Base-by-base conservation (phyloP, 2,888 invertebrate genomes). In the Drosophila incognita region DNA sequence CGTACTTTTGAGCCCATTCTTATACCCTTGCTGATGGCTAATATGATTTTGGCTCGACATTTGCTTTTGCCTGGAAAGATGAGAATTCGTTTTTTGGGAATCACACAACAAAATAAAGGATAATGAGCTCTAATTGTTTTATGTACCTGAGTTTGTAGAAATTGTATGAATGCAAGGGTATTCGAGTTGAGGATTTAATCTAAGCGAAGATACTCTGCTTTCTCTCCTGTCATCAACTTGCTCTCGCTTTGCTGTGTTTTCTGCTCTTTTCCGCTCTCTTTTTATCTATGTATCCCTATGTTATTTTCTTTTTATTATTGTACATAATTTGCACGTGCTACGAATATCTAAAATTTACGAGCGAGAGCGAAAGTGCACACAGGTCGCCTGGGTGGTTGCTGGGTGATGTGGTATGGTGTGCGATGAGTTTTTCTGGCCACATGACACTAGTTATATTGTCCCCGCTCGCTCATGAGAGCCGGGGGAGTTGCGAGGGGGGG, bases 281-380 rank as follows among this genome's bases (percentile, higher is more conserved):
- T 51, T n/a, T 63, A 38, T 35, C 3, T 52, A 29, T 52, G 29
- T 36, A 38, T 27, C 38, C 56, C 33, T 42, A 35, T 51, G 36
- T 56, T 63, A 33, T 71, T 64, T 65, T 79, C 52, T 63, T 76
- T 79, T 68, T 84, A 81, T 77, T 87, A 75, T 87, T 83, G 87
- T 87, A 89, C 90, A 88, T 87, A 86, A 87, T 90, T 83, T 86
- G 90, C 89, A 90, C 89, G 89, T 90, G 90, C 85, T 83, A 74
- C 77, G 89, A 90, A 90, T 90, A 83, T 87, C 79, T 86, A 85
- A 90, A 89, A 85, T 89, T 85, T 89, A 85, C 83, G 83, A 81
- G 66, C 68, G 69, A 74, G 63, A 81, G 74, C 71, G 89, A 85
- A 88, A 86, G 85, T 83, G 89, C 89, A 80, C 76, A 83, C 78